These are phyloP conservation scores for Coenonympha arcania DNA, from an alignment of 2,888 invertebrate genomes.

Conservation along the genomic window DNA sequence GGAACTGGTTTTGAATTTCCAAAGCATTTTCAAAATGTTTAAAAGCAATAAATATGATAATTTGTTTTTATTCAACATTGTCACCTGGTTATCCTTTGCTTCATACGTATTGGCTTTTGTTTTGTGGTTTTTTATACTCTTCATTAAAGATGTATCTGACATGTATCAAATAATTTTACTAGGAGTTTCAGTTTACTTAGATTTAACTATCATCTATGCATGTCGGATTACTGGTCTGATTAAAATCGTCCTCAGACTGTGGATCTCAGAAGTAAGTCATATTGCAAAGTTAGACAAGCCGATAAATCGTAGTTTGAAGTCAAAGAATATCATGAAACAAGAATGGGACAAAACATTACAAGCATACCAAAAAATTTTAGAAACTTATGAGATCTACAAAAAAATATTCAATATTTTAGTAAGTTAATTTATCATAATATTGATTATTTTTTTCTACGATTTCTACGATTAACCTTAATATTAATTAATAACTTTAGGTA, in stretches of 20 bases:
- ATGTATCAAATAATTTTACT: no score
- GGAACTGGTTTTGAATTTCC: neutral
- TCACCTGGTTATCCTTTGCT: neutral
- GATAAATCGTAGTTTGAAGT: neutral
- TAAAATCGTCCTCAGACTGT: neutral
- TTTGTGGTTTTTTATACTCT: no score
- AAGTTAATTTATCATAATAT: neutral
- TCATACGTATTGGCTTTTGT: no score
- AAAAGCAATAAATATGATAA: neutral
- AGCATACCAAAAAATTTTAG: constrained; percentile 1
- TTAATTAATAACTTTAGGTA: neutral
- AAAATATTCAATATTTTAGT: neutral
- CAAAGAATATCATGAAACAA: neutral
- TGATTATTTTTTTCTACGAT: neutral
- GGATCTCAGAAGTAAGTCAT: constrained; percentile 3
- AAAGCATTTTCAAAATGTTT: neutral
- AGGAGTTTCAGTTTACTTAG: neutral
- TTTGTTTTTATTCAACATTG: neutral
- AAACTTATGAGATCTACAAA: constrained; percentile 1
- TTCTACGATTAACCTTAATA: neutral
- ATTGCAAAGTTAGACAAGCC: neutral
- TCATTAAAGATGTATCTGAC: no score
- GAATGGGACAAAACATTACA: neutral
- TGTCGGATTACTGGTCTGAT: neutral
- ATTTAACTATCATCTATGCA: neutral